phyloP scores from a whole-genome alignment of 2,113 vertebrate species.

The Ifrita kowaldi region DNA sequence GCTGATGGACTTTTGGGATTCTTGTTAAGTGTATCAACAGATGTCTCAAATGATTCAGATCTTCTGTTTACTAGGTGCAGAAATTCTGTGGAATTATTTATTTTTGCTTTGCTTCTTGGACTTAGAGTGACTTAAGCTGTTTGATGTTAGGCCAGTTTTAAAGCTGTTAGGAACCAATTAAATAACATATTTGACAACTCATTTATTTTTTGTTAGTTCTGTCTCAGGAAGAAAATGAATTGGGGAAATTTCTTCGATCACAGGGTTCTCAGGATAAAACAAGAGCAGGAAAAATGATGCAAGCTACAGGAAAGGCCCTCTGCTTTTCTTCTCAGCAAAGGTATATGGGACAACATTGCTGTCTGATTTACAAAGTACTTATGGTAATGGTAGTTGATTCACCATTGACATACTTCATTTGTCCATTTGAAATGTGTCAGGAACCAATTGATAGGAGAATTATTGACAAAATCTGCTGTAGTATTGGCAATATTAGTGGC shows the following conservation, averaged over 20 bases:
- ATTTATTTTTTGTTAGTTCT: conserved; percentile 78
- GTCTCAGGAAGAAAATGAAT: conserved; percentile 95
- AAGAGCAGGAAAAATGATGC: conserved; percentile 97
- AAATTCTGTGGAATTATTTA: neutral
- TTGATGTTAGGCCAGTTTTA: neutral
- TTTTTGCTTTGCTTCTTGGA: neutral
- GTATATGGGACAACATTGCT: conserved; percentile 58
- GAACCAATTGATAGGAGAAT: neutral
- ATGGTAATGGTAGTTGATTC: neutral
- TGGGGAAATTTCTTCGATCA: conserved; percentile 93
- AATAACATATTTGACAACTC: neutral
- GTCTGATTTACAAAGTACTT: neutral
- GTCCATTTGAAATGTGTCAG: neutral
- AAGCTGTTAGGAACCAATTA: neutral
- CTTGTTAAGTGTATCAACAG: conserved; percentile 30
- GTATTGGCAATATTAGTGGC: neutral
- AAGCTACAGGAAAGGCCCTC: conserved; percentile 94
- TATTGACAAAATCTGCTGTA: neutral
- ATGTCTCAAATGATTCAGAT: conserved; percentile 21
- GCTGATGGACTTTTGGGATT: conserved; percentile 45
- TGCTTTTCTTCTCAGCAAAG: conserved; percentile 98
- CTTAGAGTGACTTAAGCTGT: neutral
- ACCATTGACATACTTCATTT: neutral
- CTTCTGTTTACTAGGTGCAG: conserved; percentile 5
- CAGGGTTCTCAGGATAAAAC: conserved; percentile 96